Percentiles rank a stretch among this genome's conserved stretches.
These are phyloP conservation scores for Dryobates pubescens DNA, from an alignment of 2,797 vertebrate genomes.

Conservation along the genomic window DNA sequence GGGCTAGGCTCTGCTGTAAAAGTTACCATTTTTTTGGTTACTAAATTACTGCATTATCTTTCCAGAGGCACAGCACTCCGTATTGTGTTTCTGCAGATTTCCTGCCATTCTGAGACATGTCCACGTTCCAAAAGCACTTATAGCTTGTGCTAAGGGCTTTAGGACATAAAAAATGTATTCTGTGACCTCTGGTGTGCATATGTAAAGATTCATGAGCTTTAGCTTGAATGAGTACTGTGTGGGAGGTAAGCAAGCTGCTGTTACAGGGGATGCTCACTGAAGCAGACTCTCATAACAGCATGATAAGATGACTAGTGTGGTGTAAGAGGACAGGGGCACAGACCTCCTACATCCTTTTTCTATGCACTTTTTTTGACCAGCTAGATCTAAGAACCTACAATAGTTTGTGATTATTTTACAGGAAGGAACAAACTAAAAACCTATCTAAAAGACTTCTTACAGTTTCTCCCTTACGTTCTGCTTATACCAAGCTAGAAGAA, in stretches of 20 bases:
- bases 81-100: background rate
- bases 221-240: background rate
- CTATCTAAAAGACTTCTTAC: background rate
- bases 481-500: background rate
- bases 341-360: background rate
- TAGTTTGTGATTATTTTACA: background rate
- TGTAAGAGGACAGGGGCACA: fast-evolving
- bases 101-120: background rate
- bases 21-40: background rate
- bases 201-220: background rate
- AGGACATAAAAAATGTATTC: background rate
- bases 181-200: background rate
- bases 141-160: background rate
- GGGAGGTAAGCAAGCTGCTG: background rate
- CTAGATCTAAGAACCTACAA: background rate
- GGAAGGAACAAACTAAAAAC: background rate
- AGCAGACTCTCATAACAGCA: background rate
- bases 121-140: background rate
- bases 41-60: conserved; percentile 19
- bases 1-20: background rate
- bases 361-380: background rate
- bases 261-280: background rate
- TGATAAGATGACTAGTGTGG: background rate
- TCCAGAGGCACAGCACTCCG: background rate
- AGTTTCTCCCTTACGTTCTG: background rate